Base-by-base conservation (phyloP, 2,797 vertebrate species). In the Lerista edwardsae region DNA sequence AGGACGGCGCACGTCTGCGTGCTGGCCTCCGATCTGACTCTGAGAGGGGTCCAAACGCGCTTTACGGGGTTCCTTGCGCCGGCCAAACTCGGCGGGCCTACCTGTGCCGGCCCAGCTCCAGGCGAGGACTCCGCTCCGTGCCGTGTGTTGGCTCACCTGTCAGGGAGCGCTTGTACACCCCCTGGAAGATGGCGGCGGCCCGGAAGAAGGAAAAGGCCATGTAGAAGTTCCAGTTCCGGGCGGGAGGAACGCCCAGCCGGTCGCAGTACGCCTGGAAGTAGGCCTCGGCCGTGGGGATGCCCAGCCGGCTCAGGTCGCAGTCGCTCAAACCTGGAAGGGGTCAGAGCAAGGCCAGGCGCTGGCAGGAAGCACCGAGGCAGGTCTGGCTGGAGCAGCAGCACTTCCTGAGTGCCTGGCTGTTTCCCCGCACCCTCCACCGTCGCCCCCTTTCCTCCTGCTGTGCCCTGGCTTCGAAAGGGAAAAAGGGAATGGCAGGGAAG, bases 201-300 rank as follows among this genome's bases (percentile, higher is more conserved):
- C 94, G 93, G 95, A 98, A 98, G 21, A 96, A 96, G 75, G 93
- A 96, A 74, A 97, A 96, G 47, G 97, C 96, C 96, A 97, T 90
- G 84, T 97, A 98, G 93, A 97, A 96, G 88, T 96, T 95, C 96
- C 96, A 97, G 91, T 95, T 95, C 67, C 95, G 41, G 0, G 93
- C 34, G 3, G 0, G 77, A 19, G 93, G 90, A 25, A 87, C 47
- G n/a, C 91, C 95, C 94, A 87, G 69, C 68, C 79, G 92, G 8
- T 29, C 47, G 21, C 95, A 95, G 90, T 98, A 97, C 92, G 92
- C 93, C 62, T 86, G 86, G 89, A 94, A 93, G 69, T 96, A 94
- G 57, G 97, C 95, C 90, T 96, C 95, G 19, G 89, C 93, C 0
- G 93, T 90, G 59, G 97, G 97, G 79, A 97, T 93, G 34, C 94